A percentile compares a stretch with the other conserved stretches of the same genome.
These are phyloP conservation scores for Sebastolobus altivelis DNA, from an alignment of 2,797 vertebrate species.

Conservation along the genomic window DNA sequence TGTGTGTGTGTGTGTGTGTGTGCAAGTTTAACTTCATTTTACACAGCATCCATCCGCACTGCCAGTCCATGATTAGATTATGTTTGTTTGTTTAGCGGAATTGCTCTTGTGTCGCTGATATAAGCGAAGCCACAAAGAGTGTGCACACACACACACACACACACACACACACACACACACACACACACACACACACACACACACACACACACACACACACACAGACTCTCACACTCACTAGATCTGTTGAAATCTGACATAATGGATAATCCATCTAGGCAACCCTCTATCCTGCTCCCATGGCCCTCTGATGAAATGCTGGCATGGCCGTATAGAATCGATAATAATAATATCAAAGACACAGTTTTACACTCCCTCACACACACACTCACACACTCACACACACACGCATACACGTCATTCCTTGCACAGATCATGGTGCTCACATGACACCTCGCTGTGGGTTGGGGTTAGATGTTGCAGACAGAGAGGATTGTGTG, in stretches of 20 bases:
- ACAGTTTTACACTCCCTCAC: conserved; percentile 18
- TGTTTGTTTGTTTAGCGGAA: conserved; percentile 59
- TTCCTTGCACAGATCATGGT: conserved; percentile 1
- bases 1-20: conserved; percentile 16
- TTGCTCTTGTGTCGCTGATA: conserved; percentile 36
- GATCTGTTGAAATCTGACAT: conserved; percentile 29
- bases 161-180: too few relatives aligned
- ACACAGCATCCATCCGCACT: not conserved
- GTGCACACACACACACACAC: not conserved
- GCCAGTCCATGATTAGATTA: conserved; percentile 37
- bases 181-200: not conserved
- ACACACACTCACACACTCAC: not conserved
- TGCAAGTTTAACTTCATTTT: conserved; percentile 19
- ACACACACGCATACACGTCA: not conserved
- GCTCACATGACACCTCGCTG: conserved; percentile 11
- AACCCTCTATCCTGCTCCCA: conserved; percentile 18
- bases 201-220: too few relatives aligned
- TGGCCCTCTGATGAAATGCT: conserved; percentile 59
- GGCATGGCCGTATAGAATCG: conserved; percentile 42
- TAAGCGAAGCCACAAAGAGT: not conserved
- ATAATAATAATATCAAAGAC: conserved; percentile 54
- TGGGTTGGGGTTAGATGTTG: not conserved
- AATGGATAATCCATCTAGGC: conserved; percentile 34
- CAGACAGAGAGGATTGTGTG: conserved; percentile 13
- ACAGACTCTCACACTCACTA: conserved; percentile 5